Conservation (phyloP, 2,113 vertebrate species). For the Corythornis vintsioides region DNA sequence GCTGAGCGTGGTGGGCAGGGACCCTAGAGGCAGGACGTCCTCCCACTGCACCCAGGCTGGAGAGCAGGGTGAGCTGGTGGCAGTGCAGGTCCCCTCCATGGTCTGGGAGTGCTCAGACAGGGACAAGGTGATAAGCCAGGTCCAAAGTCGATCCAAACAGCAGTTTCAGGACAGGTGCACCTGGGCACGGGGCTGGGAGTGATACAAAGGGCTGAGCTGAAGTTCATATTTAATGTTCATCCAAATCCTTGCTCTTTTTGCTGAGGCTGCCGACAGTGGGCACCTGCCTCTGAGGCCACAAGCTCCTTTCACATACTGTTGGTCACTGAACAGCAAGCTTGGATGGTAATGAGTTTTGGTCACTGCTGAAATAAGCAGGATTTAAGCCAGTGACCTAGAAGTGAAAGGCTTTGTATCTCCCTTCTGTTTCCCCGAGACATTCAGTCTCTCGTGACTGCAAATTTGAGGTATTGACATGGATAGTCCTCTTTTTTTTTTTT, state of each 20-base stretch:
- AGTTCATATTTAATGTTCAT: background rate
- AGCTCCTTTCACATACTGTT: constrained; percentile 65
- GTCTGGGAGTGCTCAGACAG: background rate
- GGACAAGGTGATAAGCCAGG: background rate
- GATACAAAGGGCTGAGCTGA: background rate
- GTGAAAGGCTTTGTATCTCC: constrained; percentile 45
- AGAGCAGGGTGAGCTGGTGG: background rate
- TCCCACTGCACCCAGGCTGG: background rate
- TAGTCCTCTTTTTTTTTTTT: background rate
- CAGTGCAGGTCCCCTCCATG: background rate
- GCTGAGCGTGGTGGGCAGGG: background rate
- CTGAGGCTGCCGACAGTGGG: constrained; percentile 16
- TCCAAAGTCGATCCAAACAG: background rate
- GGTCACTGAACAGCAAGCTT: constrained; percentile 48
- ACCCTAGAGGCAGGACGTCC: fast-evolving
- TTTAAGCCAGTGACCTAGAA: constrained; percentile 70
- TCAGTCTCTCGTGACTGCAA: constrained; percentile 43
- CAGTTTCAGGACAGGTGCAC: background rate
- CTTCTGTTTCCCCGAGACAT: constrained; percentile 44
- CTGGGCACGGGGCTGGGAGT: background rate
- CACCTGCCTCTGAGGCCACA: constrained; percentile 56
- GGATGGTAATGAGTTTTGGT: constrained; percentile 68
- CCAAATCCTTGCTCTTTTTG: background rate
- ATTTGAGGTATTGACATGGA: constrained; percentile 55
- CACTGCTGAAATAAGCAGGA: constrained; percentile 69